Evolutionary conservation across 1,140 invertebrate species (phyloP).

Genomic region (Eurosta solidaginis): DNA sequence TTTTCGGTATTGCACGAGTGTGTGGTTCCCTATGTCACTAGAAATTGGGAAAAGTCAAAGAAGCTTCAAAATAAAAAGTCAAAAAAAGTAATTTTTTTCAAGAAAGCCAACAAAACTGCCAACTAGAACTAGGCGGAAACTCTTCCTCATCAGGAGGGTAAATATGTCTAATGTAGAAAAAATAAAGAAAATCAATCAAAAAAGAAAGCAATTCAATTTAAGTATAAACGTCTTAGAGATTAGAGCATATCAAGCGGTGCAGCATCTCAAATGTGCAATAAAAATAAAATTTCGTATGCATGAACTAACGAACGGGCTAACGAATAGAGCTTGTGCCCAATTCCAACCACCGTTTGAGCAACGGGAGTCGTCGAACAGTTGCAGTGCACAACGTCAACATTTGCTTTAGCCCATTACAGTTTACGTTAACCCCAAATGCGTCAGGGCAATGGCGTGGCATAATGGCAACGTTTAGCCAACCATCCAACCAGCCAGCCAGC

Average conservation of each 20-base stretch:
- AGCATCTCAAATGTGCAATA: neutral
- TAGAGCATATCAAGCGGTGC: neutral
- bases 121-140: too few species aligned
- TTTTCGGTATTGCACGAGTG: neutral
- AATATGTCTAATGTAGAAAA: neutral
- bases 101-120: too few species aligned
- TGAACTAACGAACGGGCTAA: neutral
- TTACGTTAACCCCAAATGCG: neutral
- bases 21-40: neutral
- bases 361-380: neutral
- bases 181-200: neutral
- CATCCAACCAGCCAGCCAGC: too few species aligned
- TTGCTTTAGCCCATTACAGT: neutral
- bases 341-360: neutral
- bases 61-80: too few species aligned
- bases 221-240: neutral
- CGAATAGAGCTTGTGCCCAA: neutral
- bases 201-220: neutral
- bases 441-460: neutral
- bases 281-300: constrained; percentile 21
- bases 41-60: too few species aligned
- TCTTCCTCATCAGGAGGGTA: neutral
- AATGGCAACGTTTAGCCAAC: neutral
- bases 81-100: too few species aligned
- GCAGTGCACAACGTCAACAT: constrained; percentile 13